Percentiles rank a stretch among this genome's conserved stretches.
Evolutionary conservation across 2,113 vertebrate genomes (phyloP).

Genomic region (Gallinago media): DNA sequence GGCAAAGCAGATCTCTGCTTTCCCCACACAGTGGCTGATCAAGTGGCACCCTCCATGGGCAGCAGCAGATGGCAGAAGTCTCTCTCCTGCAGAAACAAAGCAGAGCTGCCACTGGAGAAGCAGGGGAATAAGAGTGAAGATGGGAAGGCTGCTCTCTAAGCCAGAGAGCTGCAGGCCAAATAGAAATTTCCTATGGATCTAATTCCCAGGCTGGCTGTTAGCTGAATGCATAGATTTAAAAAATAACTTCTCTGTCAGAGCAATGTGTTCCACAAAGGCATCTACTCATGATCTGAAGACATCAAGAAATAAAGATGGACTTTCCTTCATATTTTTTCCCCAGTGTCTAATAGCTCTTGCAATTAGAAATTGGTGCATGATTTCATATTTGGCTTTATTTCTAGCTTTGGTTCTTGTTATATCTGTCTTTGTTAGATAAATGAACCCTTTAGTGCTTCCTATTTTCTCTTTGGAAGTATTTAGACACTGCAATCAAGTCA

Average conservation of each 20-base stretch:
- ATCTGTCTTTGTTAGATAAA: background rate
- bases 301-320: background rate
- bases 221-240: background rate
- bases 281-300: background rate
- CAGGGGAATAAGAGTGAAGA: background rate
- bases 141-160: background rate
- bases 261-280: background rate
- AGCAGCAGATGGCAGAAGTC: background rate
- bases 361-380: slow-evolving; percentile 33
- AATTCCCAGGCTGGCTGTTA: slow-evolving; percentile 36
- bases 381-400: slow-evolving; percentile 41
- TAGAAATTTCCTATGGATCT: slow-evolving; percentile 15
- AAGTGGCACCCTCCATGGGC: background rate
- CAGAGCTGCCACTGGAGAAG: background rate
- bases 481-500: background rate
- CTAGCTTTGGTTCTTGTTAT: background rate
- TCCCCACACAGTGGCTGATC: rapidly evolving
- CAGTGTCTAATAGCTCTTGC: background rate
- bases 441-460: background rate
- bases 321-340: background rate
- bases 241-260: slow-evolving; percentile 26
- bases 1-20: background rate
- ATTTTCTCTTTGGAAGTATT: slow-evolving; percentile 32
- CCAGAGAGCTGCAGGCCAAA: background rate
- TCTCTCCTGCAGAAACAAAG: background rate